A percentile compares a stretch with the other conserved stretches of the same genome.
Conservation (phyloP, 2,797 vertebrate genomes). For the Staurois parvus region DNA sequence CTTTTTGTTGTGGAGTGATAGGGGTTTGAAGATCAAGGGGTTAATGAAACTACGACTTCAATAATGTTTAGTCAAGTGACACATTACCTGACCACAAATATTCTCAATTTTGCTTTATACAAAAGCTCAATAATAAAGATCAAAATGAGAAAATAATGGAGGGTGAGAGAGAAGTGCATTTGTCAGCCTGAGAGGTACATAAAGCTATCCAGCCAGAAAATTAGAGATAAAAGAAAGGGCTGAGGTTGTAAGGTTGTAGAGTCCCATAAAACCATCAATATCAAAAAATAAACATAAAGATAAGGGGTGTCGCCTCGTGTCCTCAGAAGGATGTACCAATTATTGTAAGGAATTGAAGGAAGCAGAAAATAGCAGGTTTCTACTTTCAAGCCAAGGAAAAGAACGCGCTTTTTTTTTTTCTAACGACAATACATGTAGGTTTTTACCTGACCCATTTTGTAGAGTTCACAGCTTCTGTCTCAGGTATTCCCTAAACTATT, state of each 20-base stretch:
- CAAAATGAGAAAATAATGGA: slow-evolving; percentile 59
- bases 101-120: slow-evolving; percentile 34
- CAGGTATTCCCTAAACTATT: neutral
- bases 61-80: slow-evolving; percentile 22
- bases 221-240: slow-evolving; percentile 56
- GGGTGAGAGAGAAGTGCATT: slow-evolving; percentile 38
- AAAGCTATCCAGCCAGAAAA: slow-evolving; percentile 59
- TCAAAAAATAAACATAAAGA: slow-evolving; percentile 35
- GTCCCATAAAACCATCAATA: slow-evolving; percentile 39
- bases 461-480: neutral
- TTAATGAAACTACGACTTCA: slow-evolving; percentile 10
- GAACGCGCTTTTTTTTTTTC: neutral
- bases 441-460: neutral
- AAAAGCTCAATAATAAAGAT: slow-evolving; percentile 51
- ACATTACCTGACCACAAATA: slow-evolving; percentile 26
- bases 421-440: no score
- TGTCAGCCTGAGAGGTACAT: slow-evolving; percentile 53
- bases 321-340: neutral
- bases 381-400: neutral
- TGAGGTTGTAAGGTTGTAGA: slow-evolving; percentile 50
- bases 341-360: neutral
- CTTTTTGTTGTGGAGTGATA: neutral
- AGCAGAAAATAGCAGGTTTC: neutral
- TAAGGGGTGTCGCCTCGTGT: slow-evolving; percentile 14
- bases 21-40: neutral